phyloP scores from a whole-genome alignment of 2,888 invertebrate genomes.

The Imbricaverruca yamaguchii region DNA sequence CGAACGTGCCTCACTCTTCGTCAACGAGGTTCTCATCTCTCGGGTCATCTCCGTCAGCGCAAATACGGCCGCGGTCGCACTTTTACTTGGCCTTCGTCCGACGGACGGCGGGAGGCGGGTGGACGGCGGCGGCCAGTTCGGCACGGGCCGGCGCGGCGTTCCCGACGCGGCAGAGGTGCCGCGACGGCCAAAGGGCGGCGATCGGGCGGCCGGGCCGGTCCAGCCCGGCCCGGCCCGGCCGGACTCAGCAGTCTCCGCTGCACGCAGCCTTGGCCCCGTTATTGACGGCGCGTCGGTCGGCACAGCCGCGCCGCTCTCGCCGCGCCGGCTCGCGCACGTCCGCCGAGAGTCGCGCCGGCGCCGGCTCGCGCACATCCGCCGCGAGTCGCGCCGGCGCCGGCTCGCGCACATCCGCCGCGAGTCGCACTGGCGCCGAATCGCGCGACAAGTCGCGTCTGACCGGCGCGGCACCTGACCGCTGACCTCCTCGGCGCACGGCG shows the following conservation, averaged over 20 bases:
- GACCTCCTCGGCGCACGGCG: too few species aligned
- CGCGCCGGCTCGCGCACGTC: too few species aligned
- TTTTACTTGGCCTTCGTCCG: not conserved
- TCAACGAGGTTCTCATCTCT: not conserved
- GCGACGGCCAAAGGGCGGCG: not conserved
- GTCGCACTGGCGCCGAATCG: too few species aligned
- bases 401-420: too few species aligned
- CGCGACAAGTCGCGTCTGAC: too few species aligned
- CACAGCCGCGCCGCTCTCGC: not conserved
- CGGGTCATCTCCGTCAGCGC: not conserved
- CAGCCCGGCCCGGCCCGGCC: not conserved
- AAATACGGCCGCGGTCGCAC: not conserved
- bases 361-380: too few species aligned
- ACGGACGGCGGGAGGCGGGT: too few species aligned
- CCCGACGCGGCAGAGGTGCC: not conserved
- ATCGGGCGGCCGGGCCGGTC: not conserved
- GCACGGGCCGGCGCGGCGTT: not conserved
- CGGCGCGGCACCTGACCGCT: too few species aligned
- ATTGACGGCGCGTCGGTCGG: not conserved
- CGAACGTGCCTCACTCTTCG: not conserved
- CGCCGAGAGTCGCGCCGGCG: too few species aligned
- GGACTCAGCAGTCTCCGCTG: not conserved
- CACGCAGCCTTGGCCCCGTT: slow-evolving; percentile 10
- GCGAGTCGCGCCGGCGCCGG: not conserved
- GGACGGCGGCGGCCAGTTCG: not conserved